Evolutionary conservation across 2,888 invertebrate genomes (phyloP).

Genomic region (Aquatica leii): DNA sequence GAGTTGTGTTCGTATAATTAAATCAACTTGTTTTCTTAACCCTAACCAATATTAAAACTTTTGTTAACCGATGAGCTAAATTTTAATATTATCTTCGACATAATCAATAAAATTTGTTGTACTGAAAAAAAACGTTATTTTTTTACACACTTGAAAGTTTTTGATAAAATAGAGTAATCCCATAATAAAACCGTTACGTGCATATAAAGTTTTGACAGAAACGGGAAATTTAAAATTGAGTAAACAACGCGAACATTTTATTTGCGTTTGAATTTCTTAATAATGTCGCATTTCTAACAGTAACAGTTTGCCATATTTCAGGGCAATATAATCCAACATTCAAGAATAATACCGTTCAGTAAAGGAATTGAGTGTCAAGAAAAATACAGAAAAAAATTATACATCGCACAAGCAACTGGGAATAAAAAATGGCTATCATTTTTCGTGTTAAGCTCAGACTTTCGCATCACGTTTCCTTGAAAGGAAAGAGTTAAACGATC

Average conservation of each 20-base stretch:
- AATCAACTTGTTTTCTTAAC: too few relatives aligned
- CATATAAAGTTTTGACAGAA: conserved; percentile 2
- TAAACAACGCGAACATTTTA: conserved; percentile 17
- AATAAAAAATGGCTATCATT: conserved; percentile 52
- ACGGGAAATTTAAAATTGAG: conserved; percentile 7
- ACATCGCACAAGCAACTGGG: conserved; percentile 45
- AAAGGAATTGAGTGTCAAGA: conserved; percentile 36
- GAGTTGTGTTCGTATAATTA: too few relatives aligned
- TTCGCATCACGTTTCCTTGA: conserved; percentile 51
- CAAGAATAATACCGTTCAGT: conserved; percentile 28
- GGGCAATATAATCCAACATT: conserved; percentile 26
- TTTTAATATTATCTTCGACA: too few relatives aligned
- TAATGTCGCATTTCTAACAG: conserved; percentile 20
- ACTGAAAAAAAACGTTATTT: too few relatives aligned
- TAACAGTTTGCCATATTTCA: conserved; percentile 30
- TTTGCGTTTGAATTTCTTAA: conserved; percentile 21
- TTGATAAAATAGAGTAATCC: too few relatives aligned
- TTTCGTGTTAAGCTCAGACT: conserved; percentile 47
- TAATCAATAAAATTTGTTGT: too few relatives aligned
- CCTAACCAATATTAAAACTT: too few relatives aligned
- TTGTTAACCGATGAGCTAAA: too few relatives aligned
- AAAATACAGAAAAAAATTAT: conserved; percentile 41
- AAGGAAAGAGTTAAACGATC: conserved; percentile 53
- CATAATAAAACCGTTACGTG: too few relatives aligned
- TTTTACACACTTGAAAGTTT: too few relatives aligned